Evolutionary conservation across 2,113 vertebrate genomes (phyloP).

Genomic region (Pollimyrus isidori): DNA sequence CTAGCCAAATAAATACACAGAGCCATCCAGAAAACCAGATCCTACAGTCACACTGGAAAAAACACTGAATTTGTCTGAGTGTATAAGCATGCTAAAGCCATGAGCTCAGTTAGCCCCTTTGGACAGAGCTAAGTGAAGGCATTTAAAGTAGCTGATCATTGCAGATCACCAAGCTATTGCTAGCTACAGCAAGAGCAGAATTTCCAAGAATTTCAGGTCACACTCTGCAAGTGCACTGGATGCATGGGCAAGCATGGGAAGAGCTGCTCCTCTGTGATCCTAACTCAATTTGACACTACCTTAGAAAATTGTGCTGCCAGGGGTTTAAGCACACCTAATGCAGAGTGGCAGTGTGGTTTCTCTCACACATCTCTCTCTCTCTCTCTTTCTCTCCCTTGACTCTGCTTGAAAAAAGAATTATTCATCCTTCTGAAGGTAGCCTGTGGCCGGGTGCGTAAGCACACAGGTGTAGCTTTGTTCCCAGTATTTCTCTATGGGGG

Average conservation of each 20-base stretch:
- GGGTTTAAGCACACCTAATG: constrained; percentile 14
- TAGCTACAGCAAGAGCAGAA: neutral
- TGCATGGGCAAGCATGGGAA: neutral
- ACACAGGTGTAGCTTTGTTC: neutral
- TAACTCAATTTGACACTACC: constrained; percentile 1
- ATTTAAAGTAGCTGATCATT: neutral
- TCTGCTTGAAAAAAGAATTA: neutral
- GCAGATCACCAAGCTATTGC: neutral
- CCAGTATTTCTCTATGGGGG: neutral
- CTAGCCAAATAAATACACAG: too few species aligned
- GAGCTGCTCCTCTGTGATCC: neutral
- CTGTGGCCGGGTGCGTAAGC: neutral
- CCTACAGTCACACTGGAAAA: neutral
- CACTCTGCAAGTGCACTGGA: neutral
- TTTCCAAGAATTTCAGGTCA: neutral
- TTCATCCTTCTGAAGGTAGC: neutral
- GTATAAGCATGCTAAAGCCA: neutral
- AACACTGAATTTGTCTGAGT: neutral
- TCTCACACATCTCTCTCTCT: neutral
- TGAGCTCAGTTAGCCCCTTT: neutral
- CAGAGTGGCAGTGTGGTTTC: neutral
- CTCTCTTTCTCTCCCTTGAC: neutral
- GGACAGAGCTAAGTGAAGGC: neutral
- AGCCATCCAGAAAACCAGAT: too few species aligned
- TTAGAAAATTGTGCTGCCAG: constrained; percentile 11